Evolutionary conservation across 2,113 vertebrate genomes (phyloP), one percentile per base, ranked within the genome.

Genomic region (Anser cygnoides): DNA sequence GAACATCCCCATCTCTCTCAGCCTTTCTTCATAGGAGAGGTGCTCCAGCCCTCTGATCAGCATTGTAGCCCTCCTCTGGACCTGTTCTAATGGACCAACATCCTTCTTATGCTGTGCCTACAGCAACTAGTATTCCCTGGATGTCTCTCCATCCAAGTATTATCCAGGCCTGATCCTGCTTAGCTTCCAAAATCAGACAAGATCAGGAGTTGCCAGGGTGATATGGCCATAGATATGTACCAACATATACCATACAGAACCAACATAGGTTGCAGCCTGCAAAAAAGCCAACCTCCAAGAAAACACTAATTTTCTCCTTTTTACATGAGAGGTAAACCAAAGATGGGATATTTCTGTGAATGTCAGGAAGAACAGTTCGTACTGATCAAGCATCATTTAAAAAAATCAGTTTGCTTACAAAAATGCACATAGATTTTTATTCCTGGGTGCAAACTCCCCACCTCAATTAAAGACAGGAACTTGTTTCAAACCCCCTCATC

Each of bases 301-400:
- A 43, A 49, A 20, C 49, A 37, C 35, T 3, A 3, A 0, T 35
- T 92, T 72, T 25, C 7, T 9, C 2, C 2, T 63, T 87, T 89
- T 35, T 10, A 13, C 1, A 0, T 6, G 6, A 57, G 19, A 72
- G 3, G 1, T 6, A 39, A 75, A 55, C 8, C 1, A 3, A 75
- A 72, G 18, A 13, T 76, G 17, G 15, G 13, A 11, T 1, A 35
- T 50, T 15, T 80, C 52, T 57, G 7, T 33, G 29, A 54, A 54
- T 44, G 4, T 11, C 11, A 44, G 23, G 20, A 88, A 61, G 12
- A 81, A 44, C 5, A 37, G 25, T 4, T 49, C 2, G 23, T 46
- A 3, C 10, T 65, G 8, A 13, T 12, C 15, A n/a, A 68, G 11
- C 1, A 26, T 18, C 5, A 31, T 76, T 50, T 46, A 41, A 28